Base-by-base conservation (phyloP, 2,888 invertebrate genomes). In the Liposcelis brunnea region DNA sequence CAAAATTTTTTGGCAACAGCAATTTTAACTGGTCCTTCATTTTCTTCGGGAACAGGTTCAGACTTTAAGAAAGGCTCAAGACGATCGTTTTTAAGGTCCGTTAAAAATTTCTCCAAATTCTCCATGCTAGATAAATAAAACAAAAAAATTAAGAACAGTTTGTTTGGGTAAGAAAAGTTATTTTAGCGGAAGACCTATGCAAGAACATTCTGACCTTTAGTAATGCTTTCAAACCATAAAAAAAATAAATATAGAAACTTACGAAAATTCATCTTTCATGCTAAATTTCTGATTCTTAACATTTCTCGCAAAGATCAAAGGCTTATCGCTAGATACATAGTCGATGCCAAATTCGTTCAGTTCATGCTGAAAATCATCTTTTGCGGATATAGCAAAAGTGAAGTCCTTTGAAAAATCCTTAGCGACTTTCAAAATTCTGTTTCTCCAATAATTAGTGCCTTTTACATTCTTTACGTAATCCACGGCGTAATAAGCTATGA, bases 361-460 rank as follows among this genome's bases (percentile, higher is more conserved):
- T 63, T 98, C 98, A 55, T 87, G 81, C 48, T 83, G 81, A 74
- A 95, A 95, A 55, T 94, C 91, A 56, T 87, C 87, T 62, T 85
- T 87, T 61, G 84, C 79, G 63, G 91, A 83, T 52, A 99, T 72
- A 2, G 94, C 94, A 68, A 95, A 98, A 53, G 69, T 77, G 33
- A 82, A 72, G 38, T 73, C 71, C 26, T 70, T 71, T 40, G 70
- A 61, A 59, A 74, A 70, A 51, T 77, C 73, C 60, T 85, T 75
- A 49, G 82, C 85, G 10, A 86, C 80, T 69, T 95, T 95, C 55
- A 95, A 74, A 43, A 95, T 79, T 53, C 95, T 78, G 68, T 95
- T 95, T 57, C 94, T 81, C 95, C 97, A 98, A 71, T 98, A 98
- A 69, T 98, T 95, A 44, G 95, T 94, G 42, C 91, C 97, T 67